Evolutionary conservation across 2,888 invertebrate genomes (phyloP).

Genomic region (Harpalus rufipes): DNA sequence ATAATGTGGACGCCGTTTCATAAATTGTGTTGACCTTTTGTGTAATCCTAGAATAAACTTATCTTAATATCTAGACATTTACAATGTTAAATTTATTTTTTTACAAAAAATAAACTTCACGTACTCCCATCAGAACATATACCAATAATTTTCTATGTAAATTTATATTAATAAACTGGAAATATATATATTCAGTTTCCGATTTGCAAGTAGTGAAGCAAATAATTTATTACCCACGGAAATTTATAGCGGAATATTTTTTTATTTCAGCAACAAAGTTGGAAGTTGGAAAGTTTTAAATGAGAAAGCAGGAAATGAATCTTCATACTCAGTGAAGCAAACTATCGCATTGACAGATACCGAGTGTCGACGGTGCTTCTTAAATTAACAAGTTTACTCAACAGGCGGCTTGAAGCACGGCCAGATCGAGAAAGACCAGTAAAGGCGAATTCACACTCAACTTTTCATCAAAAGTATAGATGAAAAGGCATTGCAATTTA

Average conservation of each 20-base stretch:
- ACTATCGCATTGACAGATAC: constrained; percentile 41
- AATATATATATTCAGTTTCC: neutral
- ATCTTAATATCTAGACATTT: no score
- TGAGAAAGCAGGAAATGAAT: constrained; percentile 35
- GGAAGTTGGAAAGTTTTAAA: constrained; percentile 26
- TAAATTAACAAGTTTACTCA: constrained; percentile 45
- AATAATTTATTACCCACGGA: constrained; percentile 12
- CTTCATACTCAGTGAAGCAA: constrained; percentile 42
- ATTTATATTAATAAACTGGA: no score
- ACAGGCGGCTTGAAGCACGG: constrained; percentile 8
- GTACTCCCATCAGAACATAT: no score
- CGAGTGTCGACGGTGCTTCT: neutral
- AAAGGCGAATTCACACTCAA: neutral
- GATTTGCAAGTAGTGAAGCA: constrained; percentile 31
- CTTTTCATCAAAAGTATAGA: neutral
- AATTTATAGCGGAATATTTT: constrained; percentile 21
- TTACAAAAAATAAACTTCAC: no score
- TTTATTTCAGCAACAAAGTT: constrained; percentile 40
- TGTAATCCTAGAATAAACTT: no score
- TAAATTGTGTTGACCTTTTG: no score
- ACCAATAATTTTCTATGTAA: no score
- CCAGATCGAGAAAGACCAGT: neutral
- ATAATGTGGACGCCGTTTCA: no score
- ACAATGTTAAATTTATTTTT: no score
- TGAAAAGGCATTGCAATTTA: neutral